These are phyloP conservation scores for Deilephila elpenor DNA, from an alignment of 2,888 invertebrate genomes.

Conservation along the genomic window DNA sequence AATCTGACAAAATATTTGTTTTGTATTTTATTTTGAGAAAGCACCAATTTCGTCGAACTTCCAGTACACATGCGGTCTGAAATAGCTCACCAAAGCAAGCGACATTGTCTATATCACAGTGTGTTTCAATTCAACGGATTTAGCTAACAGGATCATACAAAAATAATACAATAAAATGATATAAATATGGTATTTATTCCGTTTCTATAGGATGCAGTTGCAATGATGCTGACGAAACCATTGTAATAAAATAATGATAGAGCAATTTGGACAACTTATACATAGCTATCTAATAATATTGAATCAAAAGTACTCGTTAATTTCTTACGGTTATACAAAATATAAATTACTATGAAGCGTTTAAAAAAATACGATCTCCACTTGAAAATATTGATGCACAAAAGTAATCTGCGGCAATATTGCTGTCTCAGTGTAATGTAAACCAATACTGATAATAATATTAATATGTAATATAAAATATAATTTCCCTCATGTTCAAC, in stretches of 20 bases:
- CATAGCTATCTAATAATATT: conserved; percentile 23
- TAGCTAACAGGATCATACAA: conserved; percentile 11
- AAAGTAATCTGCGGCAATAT: conserved; percentile 29
- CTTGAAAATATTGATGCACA: conserved; percentile 26
- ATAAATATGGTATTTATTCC: conserved; percentile 76
- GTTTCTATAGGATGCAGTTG: conserved; percentile 73
- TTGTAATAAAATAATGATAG: conserved; percentile 58
- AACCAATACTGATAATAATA: conserved; percentile 49
- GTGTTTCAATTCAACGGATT: neutral
- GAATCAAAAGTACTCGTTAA: conserved; percentile 10
- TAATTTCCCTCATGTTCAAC: conserved; percentile 69
- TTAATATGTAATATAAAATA: conserved; percentile 64
- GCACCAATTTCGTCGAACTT: neutral
- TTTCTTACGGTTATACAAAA: neutral
- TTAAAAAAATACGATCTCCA: conserved; percentile 11
- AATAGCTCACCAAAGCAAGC: neutral
- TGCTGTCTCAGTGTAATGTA: conserved; percentile 37
- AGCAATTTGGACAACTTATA: conserved; percentile 60
- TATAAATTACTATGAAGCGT: conserved; percentile 13
- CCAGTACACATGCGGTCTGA: neutral
- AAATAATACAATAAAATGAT: conserved; percentile 53
- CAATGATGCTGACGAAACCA: conserved; percentile 70
- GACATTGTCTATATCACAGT: neutral
- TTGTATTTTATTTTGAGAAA: neutral
- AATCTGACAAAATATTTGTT: conserved; percentile 16